Conservation (phyloP, 2,797 vertebrate genomes). For the Cryptoprocta ferox region DNA sequence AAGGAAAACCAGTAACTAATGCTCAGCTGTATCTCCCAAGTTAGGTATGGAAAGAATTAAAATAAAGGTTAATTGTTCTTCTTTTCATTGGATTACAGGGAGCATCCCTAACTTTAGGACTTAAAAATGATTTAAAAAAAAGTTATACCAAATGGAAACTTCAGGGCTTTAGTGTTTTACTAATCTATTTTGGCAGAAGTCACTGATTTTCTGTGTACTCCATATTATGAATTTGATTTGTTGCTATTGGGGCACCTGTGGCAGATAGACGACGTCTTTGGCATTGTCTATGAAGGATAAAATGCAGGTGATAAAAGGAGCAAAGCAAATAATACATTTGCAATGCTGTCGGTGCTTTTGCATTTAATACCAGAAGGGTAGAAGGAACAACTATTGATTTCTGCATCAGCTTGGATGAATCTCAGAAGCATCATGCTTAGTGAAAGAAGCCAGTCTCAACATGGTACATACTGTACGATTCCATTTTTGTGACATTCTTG, state of each 20-base stretch:
- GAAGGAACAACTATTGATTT: not conserved
- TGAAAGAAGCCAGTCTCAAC: conserved; percentile 11
- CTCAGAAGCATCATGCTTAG: not conserved
- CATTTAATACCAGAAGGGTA: not conserved
- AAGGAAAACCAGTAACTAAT: not conserved
- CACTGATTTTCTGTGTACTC: not conserved
- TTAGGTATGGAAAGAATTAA: not conserved
- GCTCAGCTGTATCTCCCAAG: not conserved
- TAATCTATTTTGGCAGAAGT: not conserved
- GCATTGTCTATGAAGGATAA: not conserved
- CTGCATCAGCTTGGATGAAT: not conserved
- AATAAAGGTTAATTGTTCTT: not conserved
- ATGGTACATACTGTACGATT: not conserved
- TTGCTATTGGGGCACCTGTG: not conserved
- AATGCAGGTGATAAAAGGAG: not conserved
- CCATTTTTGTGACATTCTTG: conserved; percentile 62
- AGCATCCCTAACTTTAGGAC: not conserved
- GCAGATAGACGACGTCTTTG: not conserved
- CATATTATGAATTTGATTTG: not conserved
- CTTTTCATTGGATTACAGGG: not conserved
- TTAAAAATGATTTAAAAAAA: not conserved
- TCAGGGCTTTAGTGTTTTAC: not conserved
- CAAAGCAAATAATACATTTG: not conserved
- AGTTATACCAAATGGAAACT: not conserved
- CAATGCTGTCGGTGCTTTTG: not conserved